Percentiles rank a stretch among this genome's conserved stretches.
Evolutionary conservation across 2,113 vertebrate genomes (phyloP).

Genomic region (Morone chrysops): DNA sequence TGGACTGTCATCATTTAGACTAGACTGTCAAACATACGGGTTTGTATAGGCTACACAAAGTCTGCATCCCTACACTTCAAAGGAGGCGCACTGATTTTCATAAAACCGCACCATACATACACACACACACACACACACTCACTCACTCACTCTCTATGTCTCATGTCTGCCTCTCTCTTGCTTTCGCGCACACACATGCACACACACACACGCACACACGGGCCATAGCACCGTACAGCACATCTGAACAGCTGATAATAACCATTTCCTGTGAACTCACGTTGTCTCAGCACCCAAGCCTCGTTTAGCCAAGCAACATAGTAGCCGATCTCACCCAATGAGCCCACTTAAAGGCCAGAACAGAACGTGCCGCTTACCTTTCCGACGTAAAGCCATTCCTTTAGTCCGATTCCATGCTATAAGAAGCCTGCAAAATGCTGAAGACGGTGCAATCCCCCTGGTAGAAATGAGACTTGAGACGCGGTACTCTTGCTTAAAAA

Average conservation of each 20-base stretch:
- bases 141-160: not conserved
- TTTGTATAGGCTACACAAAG: constrained; percentile 34
- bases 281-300: constrained; percentile 54
- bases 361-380: constrained; percentile 79
- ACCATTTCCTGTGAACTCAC: constrained; percentile 67
- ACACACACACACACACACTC: not conserved
- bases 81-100: constrained; percentile 50
- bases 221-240: constrained; percentile 33
- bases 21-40: constrained; percentile 32
- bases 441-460: constrained; percentile 70
- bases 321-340: constrained; percentile 22
- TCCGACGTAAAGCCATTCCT: constrained; percentile 80
- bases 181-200: constrained; percentile 7
- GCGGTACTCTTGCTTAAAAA: constrained; percentile 51
- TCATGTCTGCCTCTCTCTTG: not conserved
- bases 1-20: constrained; percentile 29
- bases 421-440: constrained; percentile 64
- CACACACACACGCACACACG: constrained; percentile 23
- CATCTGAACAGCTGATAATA: constrained; percentile 73
- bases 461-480: constrained; percentile 61
- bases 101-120: constrained; percentile 40
- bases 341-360: constrained; percentile 65
- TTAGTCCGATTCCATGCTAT: constrained; percentile 76
- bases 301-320: constrained; percentile 47
- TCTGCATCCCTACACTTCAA: constrained; percentile 53